These are phyloP conservation scores for Tortrix viridana DNA, from an alignment of 2,888 invertebrate genomes.

Conservation along the genomic window DNA sequence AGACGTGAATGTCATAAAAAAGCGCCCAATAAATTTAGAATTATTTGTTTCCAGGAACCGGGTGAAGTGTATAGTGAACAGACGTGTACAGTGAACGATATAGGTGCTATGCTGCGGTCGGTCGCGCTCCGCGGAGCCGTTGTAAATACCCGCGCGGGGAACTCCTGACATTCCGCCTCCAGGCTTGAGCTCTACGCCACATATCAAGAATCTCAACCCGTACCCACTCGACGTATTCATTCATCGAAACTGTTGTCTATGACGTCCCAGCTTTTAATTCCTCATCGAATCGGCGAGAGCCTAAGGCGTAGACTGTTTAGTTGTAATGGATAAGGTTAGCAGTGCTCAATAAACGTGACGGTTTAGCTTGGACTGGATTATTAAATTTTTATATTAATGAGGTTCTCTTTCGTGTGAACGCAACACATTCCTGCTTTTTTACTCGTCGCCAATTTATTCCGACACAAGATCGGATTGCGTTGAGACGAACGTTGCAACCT, in stretches of 20 bases:
- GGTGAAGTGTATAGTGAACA: slow-evolving; percentile 56
- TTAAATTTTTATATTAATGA: slow-evolving; percentile 17
- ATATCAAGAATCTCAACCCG: slow-evolving; percentile 78
- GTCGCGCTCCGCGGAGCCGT: slow-evolving; percentile 20
- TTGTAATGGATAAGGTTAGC: slow-evolving; percentile 27
- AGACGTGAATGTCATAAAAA: background rate
- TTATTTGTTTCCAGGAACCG: slow-evolving; percentile 45
- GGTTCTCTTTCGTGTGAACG: slow-evolving; percentile 29
- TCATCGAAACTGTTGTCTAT: background rate
- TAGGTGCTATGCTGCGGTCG: slow-evolving; percentile 71
- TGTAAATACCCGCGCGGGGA: slow-evolving; percentile 31
- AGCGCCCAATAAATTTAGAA: no score
- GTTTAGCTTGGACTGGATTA: slow-evolving; percentile 25
- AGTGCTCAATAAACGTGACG: slow-evolving; percentile 34
- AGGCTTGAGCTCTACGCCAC: slow-evolving; percentile 69
- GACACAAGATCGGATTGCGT: slow-evolving; percentile 21
- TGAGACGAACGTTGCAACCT: slow-evolving; percentile 24
- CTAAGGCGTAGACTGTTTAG: slow-evolving; percentile 55
- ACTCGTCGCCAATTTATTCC: slow-evolving; percentile 4
- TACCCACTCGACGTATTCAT: slow-evolving; percentile 41
- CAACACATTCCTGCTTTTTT: slow-evolving; percentile 34
- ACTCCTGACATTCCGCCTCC: slow-evolving; percentile 58
- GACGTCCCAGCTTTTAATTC: slow-evolving; percentile 21
- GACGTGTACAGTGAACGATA: slow-evolving; percentile 75
- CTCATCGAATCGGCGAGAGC: slow-evolving; percentile 53